Evolutionary conservation across 2,797 vertebrate genomes (phyloP).

Genomic region (Rhadinocentrus ornatus): DNA sequence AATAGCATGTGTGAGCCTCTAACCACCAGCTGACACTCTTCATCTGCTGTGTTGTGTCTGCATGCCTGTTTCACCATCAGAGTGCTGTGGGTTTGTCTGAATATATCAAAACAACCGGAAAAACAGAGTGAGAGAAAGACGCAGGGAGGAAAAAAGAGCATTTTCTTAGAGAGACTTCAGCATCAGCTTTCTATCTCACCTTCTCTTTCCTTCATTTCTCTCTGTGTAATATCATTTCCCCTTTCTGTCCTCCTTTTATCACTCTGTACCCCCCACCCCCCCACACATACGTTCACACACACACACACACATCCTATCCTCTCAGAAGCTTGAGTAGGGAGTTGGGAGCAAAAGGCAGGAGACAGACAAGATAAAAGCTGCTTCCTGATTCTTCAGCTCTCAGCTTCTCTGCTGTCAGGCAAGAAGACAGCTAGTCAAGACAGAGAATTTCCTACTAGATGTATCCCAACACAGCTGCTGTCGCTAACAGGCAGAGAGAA

Average conservation of each 20-base stretch:
- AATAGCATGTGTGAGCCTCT: conserved; percentile 75
- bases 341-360: conserved; percentile 80
- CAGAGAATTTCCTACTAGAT: conserved; percentile 73
- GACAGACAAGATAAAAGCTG: conserved; percentile 82
- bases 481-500: conserved; percentile 62
- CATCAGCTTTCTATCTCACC: conserved; percentile 65
- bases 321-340: conserved; percentile 73
- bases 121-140: conserved; percentile 44
- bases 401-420: conserved; percentile 77
- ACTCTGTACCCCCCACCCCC: conserved; percentile 4
- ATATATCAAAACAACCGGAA: conserved; percentile 72
- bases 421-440: conserved; percentile 78
- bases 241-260: conserved; percentile 73
- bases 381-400: conserved; percentile 79
- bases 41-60: conserved; percentile 80
- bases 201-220: conserved; percentile 67
- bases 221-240: conserved; percentile 71
- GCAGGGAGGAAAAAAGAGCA: conserved; percentile 34
- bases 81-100: conserved; percentile 77
- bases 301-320: conserved; percentile 22
- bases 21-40: conserved; percentile 80
- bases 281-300: conserved; percentile 5
- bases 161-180: conserved; percentile 71
- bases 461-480: conserved; percentile 74
- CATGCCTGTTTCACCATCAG: conserved; percentile 69